phyloP scores from a whole-genome alignment of 2,797 vertebrate species.

The Pantherophis alleghaniensis region DNA sequence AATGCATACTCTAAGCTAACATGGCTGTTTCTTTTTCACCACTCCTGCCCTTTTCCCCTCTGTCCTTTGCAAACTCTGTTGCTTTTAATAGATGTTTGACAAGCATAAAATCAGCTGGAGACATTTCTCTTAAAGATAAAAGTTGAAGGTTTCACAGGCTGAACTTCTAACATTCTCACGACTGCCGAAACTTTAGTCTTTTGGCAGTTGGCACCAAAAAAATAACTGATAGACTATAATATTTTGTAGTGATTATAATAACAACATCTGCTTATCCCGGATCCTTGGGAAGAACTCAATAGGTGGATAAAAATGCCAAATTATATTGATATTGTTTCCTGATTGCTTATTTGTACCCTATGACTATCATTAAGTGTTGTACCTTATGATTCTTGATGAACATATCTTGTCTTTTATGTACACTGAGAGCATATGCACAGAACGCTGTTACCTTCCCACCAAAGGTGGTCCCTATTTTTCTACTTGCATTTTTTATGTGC shows the following conservation, averaged over 20 bases:
- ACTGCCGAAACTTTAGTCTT: background rate
- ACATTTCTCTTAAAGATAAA: background rate
- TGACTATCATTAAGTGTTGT: too few species aligned
- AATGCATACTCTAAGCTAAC: background rate
- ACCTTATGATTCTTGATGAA: too few species aligned
- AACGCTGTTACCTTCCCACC: too few species aligned
- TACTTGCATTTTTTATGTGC: too few species aligned
- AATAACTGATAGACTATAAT: background rate
- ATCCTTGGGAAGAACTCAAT: background rate
- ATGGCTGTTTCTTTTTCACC: background rate
- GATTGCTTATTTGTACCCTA: too few species aligned
- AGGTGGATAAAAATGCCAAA: background rate
- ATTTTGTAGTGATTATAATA: background rate
- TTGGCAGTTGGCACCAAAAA: background rate
- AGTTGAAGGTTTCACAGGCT: background rate
- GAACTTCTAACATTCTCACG: background rate
- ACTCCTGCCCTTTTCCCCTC: background rate
- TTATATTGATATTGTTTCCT: too few species aligned
- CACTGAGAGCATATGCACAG: too few species aligned
- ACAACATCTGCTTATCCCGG: background rate
- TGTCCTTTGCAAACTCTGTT: background rate
- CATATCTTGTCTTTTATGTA: too few species aligned
- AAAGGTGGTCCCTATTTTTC: too few species aligned
- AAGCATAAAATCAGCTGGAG: background rate
- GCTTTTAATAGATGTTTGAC: background rate